Base-by-base conservation (phyloP, 92 coral and sea anemone genomes). In the Heliopora coerulea region DNA sequence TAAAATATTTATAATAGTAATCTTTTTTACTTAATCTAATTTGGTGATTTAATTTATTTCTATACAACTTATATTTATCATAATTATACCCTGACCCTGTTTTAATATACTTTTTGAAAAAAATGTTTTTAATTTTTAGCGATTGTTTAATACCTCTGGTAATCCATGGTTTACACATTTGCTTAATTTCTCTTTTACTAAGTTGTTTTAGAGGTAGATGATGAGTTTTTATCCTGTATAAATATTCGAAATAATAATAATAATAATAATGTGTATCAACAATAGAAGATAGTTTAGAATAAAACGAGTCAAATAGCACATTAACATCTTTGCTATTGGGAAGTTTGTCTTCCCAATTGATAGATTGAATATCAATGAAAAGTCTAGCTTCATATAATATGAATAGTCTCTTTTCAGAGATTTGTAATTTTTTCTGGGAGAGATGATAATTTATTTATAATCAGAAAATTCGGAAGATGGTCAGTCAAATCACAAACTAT, bases 41-140 rank as follows among this genome's bases (percentile, higher is more conserved):
- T 37, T 63, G 56, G 49, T 74, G 85, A 23, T 85, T 85, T 14
- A 84, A 34, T 73, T 64, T 80, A 68, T 83, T 83, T 56, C 88
- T 72, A 68, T 84, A 80, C 19, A 8, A 61, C 64, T 79, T 84
- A 39, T 79, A 84, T 73, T 79, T 84, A 32, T 49, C 28, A 67
- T 68, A 84, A 67, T 84, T 79, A 73, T 84, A 79, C 18, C 59
- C 28, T 56, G 82, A 73, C 70, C 59, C 64, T 24, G 89, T 81
- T 58, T 85, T 75, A 18, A 81, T 31, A 69, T 63, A 65, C 49
- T 80, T 80, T 65, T 52, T 49, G 49, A 63, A 44, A 17, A 79
- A 23, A 14, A 26, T 58, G 68, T 84, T 84, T 37, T 79, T 84
- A n/a, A 72, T 32, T 12, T 63, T 54, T 35, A 84, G 18, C 1